These are phyloP conservation scores for Pecten maximus DNA, from an alignment of 2,888 invertebrate genomes.

Conservation along the genomic window DNA sequence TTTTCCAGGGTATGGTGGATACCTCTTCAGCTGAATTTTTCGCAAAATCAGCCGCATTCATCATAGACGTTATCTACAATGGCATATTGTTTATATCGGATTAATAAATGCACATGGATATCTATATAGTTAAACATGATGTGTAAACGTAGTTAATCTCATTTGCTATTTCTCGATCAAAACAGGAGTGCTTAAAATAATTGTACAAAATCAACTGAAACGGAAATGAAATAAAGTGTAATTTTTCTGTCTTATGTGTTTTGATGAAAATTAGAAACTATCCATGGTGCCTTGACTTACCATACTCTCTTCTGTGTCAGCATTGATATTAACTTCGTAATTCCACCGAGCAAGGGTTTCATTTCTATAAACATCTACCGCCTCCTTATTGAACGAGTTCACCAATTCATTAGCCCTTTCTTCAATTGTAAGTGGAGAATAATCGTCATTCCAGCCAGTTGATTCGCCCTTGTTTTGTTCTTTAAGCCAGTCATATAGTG, in stretches of 20 bases:
- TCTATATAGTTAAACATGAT: too few species aligned
- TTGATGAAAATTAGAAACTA: background rate
- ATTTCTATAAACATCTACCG: constrained; percentile 55
- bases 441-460: constrained; percentile 62
- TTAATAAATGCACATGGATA: too few species aligned
- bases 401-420: constrained; percentile 62
- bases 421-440: constrained; percentile 56
- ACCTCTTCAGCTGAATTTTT: constrained; percentile 90
- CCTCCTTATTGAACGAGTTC: constrained; percentile 60
- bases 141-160: too few species aligned
- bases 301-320: constrained; percentile 46
- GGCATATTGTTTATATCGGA: too few species aligned
- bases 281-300: background rate
- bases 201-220: too few species aligned
- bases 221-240: too few species aligned
- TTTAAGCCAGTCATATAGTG: constrained; percentile 90
- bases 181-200: too few species aligned
- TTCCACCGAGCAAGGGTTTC: constrained; percentile 65
- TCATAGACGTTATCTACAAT: constrained; percentile 65
- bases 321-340: constrained; percentile 75
- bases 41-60: constrained; percentile 84
- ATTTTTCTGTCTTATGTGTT: background rate
- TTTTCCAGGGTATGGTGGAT: constrained; percentile 85
- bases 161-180: too few species aligned
- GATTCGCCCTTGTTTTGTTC: constrained; percentile 80